Evolutionary conservation across 2,888 invertebrate genomes (phyloP).

Genomic region (Eilema depressum): DNA sequence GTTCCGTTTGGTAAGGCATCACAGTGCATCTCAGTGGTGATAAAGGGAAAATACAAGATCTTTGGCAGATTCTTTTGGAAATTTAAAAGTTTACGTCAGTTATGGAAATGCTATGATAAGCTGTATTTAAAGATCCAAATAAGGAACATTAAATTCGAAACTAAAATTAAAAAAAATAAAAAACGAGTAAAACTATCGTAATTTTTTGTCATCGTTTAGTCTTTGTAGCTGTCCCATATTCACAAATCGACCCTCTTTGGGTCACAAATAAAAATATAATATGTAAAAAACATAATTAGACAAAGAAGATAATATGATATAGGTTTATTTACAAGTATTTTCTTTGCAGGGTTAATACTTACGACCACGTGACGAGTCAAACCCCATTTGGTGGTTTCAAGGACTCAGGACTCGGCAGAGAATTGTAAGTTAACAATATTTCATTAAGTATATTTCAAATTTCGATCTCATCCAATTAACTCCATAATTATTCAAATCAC

Average conservation of each 20-base stretch:
- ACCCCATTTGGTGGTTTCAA: conserved; percentile 97
- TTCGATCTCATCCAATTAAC: background rate
- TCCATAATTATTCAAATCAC: background rate
- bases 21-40: background rate
- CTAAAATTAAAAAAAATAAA: too few species aligned
- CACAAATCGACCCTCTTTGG: background rate
- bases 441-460: background rate
- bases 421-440: conserved; percentile 84
- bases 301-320: too few species aligned
- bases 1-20: conserved; percentile 90
- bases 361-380: conserved; percentile 90
- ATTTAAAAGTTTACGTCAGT: too few species aligned
- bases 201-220: too few species aligned
- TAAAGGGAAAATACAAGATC: background rate
- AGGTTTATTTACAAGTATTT: too few species aligned
- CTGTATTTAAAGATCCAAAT: too few species aligned
- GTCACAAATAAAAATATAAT: too few species aligned
- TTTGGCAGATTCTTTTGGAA: background rate
- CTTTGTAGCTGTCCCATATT: background rate
- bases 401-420: conserved; percentile 94
- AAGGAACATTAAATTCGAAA: too few species aligned
- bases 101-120: too few species aligned
- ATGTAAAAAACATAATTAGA: too few species aligned
- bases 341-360: conserved; percentile 91
- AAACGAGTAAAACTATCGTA: too few species aligned